Evolutionary conservation across 2,113 vertebrate species (phyloP).

Genomic region (Perca flavescens): DNA sequence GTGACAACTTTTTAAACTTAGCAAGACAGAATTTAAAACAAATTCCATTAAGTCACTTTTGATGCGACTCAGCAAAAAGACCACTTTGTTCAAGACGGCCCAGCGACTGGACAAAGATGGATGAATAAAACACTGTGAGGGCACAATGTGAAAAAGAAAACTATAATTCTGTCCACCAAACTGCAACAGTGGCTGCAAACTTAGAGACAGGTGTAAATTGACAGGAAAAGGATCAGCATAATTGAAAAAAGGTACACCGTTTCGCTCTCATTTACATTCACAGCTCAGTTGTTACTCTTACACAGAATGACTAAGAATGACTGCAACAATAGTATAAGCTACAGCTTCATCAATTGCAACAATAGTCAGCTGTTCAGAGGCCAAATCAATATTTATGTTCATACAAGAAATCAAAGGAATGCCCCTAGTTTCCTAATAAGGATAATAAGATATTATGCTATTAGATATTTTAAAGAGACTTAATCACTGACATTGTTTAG

Average conservation of each 20-base stretch:
- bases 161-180: not conserved
- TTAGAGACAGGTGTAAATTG: constrained; percentile 1
- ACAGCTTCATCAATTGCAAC: constrained; percentile 1
- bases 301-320: not conserved
- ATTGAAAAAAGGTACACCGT: not conserved
- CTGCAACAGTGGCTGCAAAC: not conserved
- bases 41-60: not conserved
- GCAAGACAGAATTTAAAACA: not conserved
- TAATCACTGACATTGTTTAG: not conserved
- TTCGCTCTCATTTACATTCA: constrained; percentile 41
- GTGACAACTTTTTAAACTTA: not conserved
- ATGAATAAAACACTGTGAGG: constrained; percentile 20
- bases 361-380: not conserved
- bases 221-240: not conserved
- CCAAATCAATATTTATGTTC: not conserved
- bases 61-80: constrained; percentile 1
- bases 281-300: not conserved
- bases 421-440: not conserved
- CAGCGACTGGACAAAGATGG: not conserved
- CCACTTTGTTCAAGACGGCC: not conserved
- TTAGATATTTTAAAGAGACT: not conserved
- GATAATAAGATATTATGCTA: not conserved
- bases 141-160: constrained; percentile 13
- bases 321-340: not conserved
- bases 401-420: not conserved